Conservation (phyloP, 2,113 vertebrate genomes). For the Oceanites oceanicus region DNA sequence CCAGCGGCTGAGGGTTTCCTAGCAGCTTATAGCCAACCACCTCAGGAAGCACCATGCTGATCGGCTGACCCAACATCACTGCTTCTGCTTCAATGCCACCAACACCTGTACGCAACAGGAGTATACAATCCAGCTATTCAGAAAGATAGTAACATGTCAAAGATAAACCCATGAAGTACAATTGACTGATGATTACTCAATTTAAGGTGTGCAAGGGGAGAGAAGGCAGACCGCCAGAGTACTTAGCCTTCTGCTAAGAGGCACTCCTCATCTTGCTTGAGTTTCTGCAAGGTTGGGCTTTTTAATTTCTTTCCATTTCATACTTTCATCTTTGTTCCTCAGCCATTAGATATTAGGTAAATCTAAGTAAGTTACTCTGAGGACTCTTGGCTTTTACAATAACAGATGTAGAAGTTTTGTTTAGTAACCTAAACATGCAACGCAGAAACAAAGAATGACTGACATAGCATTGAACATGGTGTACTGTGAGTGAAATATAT, state of each 20-base stretch:
- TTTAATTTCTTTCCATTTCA: not conserved
- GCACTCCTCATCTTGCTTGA: not conserved
- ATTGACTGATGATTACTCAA: accelerated
- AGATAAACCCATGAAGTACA: not conserved
- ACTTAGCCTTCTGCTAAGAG: not conserved
- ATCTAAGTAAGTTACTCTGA: not conserved
- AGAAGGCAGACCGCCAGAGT: not conserved
- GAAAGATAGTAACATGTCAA: not conserved
- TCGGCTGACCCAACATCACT: slow-evolving; percentile 98
- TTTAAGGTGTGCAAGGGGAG: not conserved
- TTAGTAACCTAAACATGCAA: not conserved
- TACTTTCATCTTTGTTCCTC: not conserved
- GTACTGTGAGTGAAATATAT: not conserved
- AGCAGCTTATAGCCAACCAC: slow-evolving; percentile 90
- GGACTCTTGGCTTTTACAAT: not conserved
- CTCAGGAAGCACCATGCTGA: slow-evolving; percentile 97
- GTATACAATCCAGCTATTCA: not conserved
- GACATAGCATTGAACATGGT: not conserved
- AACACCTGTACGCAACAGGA: slow-evolving; percentile 78
- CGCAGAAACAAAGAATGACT: not conserved
- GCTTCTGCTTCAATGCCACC: slow-evolving; percentile 98
- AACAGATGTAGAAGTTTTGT: not conserved
- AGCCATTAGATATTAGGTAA: not conserved
- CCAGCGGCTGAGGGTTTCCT: slow-evolving; percentile 82
- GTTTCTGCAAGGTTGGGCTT: not conserved